Percentiles rank a stretch among this genome's conserved stretches.
Conservation (phyloP, 2,113 vertebrate species). For the Oreocharis arfaki region DNA sequence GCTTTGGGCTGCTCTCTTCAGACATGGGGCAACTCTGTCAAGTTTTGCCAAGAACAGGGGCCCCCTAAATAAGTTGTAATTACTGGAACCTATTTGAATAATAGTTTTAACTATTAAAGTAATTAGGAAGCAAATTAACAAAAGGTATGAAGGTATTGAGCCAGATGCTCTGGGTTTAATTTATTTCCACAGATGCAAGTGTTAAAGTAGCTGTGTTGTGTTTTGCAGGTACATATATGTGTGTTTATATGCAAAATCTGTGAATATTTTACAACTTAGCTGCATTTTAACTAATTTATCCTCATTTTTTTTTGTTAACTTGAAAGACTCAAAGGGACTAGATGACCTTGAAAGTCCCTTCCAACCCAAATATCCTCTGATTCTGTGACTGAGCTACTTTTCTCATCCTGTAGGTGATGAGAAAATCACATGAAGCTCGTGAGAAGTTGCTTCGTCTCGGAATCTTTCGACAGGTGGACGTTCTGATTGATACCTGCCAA, state of each 20-base stretch:
- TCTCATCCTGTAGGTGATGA: conserved; percentile 84
- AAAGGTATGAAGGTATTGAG: background rate
- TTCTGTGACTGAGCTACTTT: background rate
- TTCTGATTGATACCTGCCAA: conserved; percentile 90
- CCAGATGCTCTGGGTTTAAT: background rate
- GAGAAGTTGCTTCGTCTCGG: conserved; percentile 89
- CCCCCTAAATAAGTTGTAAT: background rate
- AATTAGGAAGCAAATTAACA: background rate
- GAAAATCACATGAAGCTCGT: conserved; percentile 86
- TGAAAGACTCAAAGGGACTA: background rate
- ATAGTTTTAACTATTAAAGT: background rate
- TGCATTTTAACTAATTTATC: background rate
- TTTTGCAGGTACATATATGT: fast-evolving
- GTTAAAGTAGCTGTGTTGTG: background rate
- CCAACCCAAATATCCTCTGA: background rate
- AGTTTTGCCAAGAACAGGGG: background rate
- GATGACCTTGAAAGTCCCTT: background rate
- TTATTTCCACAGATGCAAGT: background rate
- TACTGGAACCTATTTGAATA: background rate
- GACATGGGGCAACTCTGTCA: background rate
- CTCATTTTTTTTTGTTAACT: background rate
- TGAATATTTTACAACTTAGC: background rate
- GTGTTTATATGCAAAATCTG: background rate
- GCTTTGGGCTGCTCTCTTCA: background rate
- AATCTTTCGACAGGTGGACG: conserved; percentile 92